A percentile compares a stretch with the other conserved stretches of the same genome.
Conservation (phyloP, 2,888 invertebrate species). For the Arge pagana region DNA sequence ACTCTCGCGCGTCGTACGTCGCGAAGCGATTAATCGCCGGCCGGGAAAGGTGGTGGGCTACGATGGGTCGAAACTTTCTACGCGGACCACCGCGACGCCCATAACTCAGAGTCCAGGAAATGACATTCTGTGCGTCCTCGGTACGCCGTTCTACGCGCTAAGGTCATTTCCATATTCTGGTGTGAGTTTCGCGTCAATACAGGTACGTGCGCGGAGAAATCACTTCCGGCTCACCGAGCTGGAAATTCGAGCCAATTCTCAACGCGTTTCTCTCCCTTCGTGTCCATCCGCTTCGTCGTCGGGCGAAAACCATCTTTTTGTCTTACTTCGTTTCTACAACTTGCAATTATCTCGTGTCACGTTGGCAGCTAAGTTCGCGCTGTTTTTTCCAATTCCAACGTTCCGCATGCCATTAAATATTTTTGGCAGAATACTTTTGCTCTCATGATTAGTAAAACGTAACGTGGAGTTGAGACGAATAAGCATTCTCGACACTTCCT, state of each 20-base stretch:
- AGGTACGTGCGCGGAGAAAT: slow-evolving; percentile 14
- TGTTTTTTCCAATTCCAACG: too few species aligned
- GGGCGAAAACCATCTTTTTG: too few species aligned
- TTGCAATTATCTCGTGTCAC: neutral
- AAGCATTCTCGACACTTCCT: too few species aligned
- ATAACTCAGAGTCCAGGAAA: slow-evolving; percentile 35
- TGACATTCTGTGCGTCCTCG: slow-evolving; percentile 36
- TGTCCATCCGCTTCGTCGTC: neutral
- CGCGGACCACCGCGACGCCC: slow-evolving; percentile 7
- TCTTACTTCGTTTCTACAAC: neutral
- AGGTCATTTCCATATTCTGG: slow-evolving; percentile 41
- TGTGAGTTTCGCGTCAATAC: slow-evolving; percentile 18
- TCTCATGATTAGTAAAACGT: too few species aligned
- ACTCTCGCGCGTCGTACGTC: too few species aligned
- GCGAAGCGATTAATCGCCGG: neutral
- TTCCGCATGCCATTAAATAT: too few species aligned
- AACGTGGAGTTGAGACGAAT: too few species aligned
- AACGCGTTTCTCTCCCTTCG: slow-evolving; percentile 11
- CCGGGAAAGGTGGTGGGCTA: slow-evolving; percentile 1
- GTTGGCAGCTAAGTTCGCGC: too few species aligned
- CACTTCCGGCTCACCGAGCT: slow-evolving; percentile 42
- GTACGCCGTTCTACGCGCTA: slow-evolving; percentile 29
- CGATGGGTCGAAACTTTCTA: slow-evolving; percentile 6
- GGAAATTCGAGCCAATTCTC: slow-evolving; percentile 42
- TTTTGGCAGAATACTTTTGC: too few species aligned